These are phyloP conservation scores for Zoanthus sansibaricus DNA, from an alignment of 92 coral and sea anemone genomes.

Conservation along the genomic window DNA sequence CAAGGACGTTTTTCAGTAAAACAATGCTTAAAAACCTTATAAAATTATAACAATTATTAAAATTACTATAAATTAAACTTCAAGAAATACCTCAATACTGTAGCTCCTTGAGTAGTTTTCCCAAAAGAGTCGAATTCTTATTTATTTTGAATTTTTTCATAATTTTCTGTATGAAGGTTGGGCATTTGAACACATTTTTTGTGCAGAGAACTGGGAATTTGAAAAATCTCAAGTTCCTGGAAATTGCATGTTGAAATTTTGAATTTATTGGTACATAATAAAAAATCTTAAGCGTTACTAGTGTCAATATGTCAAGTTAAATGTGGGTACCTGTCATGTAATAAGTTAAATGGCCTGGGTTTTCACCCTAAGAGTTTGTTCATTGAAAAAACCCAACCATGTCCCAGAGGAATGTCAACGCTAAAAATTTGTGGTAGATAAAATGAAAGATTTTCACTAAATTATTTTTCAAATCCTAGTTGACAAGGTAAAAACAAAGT, in stretches of 20 bases:
- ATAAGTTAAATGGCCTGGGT: neutral
- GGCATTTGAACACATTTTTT: conserved; percentile 3
- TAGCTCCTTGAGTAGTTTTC: neutral
- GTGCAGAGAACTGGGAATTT: conserved; percentile 6
- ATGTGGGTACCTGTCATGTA: neutral
- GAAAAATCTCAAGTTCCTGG: conserved; percentile 8
- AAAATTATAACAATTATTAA: no score
- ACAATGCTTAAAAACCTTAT: no score
- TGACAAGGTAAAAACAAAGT: conserved; percentile 2
- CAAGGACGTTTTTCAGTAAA: no score
- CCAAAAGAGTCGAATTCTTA: neutral
- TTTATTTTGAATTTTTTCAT: neutral
- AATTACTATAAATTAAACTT: neutral
- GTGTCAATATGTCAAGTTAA: neutral
- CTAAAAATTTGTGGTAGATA: conserved; percentile 3
- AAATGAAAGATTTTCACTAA: conserved; percentile 1
- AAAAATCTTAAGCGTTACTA: conserved; percentile 6
- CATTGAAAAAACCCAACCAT: neutral
- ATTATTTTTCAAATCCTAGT: conserved; percentile 2
- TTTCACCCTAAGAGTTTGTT: neutral
- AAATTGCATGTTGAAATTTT: neutral
- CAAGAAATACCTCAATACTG: conserved; percentile 1
- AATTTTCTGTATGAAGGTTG: conserved; percentile 7
- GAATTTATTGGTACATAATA: neutral
- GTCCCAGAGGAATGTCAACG: conserved; percentile 1